Conservation (phyloP, 1,140 invertebrate species). For the Bombyx mori region ASM3026992v2 NC_085116.1:15814001-15814500, state of each 20-base stretch:
- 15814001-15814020: too few relatives aligned
- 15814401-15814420: too few relatives aligned
- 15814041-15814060: too few relatives aligned
- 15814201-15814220: conserved; percentile 16
- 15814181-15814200: not conserved
- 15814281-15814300: conserved; percentile 81
- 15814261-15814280: conserved; percentile 87
- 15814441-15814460: too few relatives aligned
- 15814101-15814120: too few relatives aligned
- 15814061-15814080: not conserved
- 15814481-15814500: too few relatives aligned
- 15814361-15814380: too few relatives aligned
- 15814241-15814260: conserved; percentile 80
- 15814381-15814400: too few relatives aligned
- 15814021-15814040: too few relatives aligned
- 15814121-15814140: not conserved
- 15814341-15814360: too few relatives aligned
- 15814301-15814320: conserved; percentile 20
- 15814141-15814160: not conserved
- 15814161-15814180: not conserved
- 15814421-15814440: too few relatives aligned
- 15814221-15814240: conserved; percentile 38
- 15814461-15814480: too few relatives aligned
- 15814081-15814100: not conserved
- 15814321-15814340: not conserved